Evolutionary conservation across 2,888 invertebrate genomes (phyloP).

Genomic region (Polyommatus iphigenia): DNA sequence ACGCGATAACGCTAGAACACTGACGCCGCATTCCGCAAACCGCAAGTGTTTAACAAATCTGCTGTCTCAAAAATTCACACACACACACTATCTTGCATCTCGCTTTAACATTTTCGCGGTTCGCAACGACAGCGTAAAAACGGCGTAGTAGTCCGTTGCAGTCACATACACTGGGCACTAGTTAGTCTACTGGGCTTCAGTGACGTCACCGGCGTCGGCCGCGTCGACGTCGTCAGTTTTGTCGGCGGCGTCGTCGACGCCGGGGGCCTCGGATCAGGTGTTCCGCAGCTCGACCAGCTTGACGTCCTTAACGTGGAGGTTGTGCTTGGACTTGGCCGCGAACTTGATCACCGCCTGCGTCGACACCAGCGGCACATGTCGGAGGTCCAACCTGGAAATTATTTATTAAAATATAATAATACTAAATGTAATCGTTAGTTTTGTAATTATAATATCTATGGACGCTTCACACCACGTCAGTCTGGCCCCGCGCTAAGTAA

Average conservation of each 20-base stretch:
- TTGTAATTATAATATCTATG: background rate
- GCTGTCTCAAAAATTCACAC: background rate
- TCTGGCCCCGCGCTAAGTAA: too few species aligned
- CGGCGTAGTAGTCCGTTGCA: background rate
- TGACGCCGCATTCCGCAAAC: background rate
- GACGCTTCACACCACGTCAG: too few species aligned
- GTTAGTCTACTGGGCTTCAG: background rate
- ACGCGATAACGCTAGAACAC: background rate
- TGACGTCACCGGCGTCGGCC: background rate
- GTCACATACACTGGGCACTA: background rate
- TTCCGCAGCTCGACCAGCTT: slow-evolving; percentile 85
- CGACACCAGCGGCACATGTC: slow-evolving; percentile 89
- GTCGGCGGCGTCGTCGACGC: slow-evolving; percentile 39
- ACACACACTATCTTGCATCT: background rate
- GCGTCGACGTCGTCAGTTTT: slow-evolving; percentile 29
- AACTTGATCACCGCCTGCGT: slow-evolving; percentile 91
- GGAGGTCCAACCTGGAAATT: slow-evolving; percentile 82
- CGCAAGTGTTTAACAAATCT: background rate
- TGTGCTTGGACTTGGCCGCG: slow-evolving; percentile 89
- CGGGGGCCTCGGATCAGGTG: slow-evolving; percentile 61
- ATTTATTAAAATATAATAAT: background rate
- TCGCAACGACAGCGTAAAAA: background rate
- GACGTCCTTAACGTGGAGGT: slow-evolving; percentile 89
- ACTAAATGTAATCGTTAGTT: background rate
- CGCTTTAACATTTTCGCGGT: background rate